A percentile compares a stretch with the other conserved stretches of the same genome.
Evolutionary conservation across 1,140 invertebrate genomes (phyloP).

Genomic region (Drosophila burlai): DNA sequence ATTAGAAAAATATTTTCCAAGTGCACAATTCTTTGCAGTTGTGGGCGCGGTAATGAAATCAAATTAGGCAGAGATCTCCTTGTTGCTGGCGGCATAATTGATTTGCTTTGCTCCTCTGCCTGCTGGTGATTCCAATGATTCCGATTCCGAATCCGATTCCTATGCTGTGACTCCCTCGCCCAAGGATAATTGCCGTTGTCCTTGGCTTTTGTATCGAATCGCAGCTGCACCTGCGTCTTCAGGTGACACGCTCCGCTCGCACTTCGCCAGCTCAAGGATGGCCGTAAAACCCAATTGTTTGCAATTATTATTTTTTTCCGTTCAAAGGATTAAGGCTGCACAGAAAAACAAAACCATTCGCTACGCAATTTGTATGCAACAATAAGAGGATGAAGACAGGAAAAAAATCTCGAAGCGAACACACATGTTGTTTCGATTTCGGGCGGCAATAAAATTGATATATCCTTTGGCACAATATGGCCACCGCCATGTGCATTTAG

Average conservation of each 20-base stretch:
- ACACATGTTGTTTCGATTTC: slow-evolving; percentile 71
- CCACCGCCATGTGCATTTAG: slow-evolving; percentile 58
- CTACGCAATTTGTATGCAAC: slow-evolving; percentile 74
- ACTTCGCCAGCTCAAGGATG: slow-evolving; percentile 34
- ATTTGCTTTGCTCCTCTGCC: slow-evolving; percentile 52
- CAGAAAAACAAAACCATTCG: slow-evolving; percentile 62
- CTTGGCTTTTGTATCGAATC: slow-evolving; percentile 24
- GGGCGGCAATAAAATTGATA: slow-evolving; percentile 81
- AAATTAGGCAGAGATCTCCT: slow-evolving; percentile 80
- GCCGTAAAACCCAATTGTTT: slow-evolving; percentile 70
- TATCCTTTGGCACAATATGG: slow-evolving; percentile 74
- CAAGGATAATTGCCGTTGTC: slow-evolving; percentile 74
- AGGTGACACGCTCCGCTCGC: slow-evolving; percentile 52
- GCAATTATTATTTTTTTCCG: slow-evolving; percentile 65
- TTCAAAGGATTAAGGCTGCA: slow-evolving; percentile 59
- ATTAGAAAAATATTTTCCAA: slow-evolving; percentile 1
- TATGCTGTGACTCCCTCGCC: slow-evolving; percentile 22
- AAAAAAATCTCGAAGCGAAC: slow-evolving; percentile 8
- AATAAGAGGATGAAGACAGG: slow-evolving; percentile 27
- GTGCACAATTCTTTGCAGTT: slow-evolving; percentile 53
- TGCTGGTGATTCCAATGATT: not conserved
- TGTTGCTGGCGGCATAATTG: slow-evolving; percentile 58
- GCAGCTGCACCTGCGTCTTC: slow-evolving; percentile 22
- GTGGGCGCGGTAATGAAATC: slow-evolving; percentile 85
- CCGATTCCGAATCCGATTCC: slow-evolving; percentile 2